Conservation (phyloP, 2,113 vertebrate genomes). For the Callipepla squamata region DNA sequence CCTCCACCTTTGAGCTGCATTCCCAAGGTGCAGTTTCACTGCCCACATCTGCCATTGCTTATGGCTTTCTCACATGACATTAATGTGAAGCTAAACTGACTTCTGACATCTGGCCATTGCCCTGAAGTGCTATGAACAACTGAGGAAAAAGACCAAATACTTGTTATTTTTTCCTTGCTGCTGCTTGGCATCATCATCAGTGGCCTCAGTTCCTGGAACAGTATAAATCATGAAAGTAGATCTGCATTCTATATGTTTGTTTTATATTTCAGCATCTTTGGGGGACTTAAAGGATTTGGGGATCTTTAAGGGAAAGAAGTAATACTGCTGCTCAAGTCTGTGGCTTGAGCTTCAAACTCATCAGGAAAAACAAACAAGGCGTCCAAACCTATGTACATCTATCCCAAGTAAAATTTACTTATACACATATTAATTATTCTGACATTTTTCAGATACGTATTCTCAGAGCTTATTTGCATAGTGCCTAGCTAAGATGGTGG, state of each 20-base stretch:
- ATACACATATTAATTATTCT: neutral
- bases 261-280: neutral
- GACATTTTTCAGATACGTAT: neutral
- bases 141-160: neutral
- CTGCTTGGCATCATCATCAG: neutral
- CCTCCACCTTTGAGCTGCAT: neutral
- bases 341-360: neutral
- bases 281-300: neutral
- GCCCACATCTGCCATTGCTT: neutral
- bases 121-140: neutral
- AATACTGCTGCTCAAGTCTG: neutral
- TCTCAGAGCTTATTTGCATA: neutral
- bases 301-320: neutral
- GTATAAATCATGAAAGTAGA: neutral
- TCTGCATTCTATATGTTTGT: neutral
- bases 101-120: slow-evolving; percentile 14
- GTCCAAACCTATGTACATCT: neutral
- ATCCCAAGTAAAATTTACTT: neutral
- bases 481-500: neutral
- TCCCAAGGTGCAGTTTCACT: neutral
- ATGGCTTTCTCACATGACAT: neutral
- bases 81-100: neutral
- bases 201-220: neutral
- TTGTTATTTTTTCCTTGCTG: slow-evolving; percentile 17
- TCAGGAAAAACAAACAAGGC: neutral